phyloP scores from a whole-genome alignment of 1,140 invertebrate species.

The Neuroterus valhalla region DNA sequence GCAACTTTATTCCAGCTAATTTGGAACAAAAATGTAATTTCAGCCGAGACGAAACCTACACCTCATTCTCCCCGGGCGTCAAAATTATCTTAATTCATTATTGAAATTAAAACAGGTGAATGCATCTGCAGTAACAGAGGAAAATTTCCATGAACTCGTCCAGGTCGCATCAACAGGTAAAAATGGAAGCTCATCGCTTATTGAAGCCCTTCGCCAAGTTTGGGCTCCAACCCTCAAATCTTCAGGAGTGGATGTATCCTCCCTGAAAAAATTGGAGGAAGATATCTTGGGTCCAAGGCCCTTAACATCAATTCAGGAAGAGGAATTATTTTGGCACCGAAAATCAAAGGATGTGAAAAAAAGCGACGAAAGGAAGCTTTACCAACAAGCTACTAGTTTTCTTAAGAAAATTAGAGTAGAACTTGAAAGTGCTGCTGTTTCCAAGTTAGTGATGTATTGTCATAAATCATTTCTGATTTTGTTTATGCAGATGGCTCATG shows the following conservation, averaged over 20 bases:
- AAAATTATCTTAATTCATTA: conserved; percentile 27
- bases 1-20: no score
- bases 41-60: no score
- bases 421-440: conserved; percentile 63
- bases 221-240: conserved; percentile 66
- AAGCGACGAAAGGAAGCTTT: conserved; percentile 60
- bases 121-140: conserved; percentile 59
- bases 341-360: conserved; percentile 54
- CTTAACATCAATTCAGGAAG: conserved; percentile 58
- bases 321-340: conserved; percentile 64
- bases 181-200: conserved; percentile 55
- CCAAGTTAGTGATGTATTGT: conserved; percentile 53
- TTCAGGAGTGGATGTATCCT: conserved; percentile 56
- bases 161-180: conserved; percentile 66
- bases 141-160: conserved; percentile 70
- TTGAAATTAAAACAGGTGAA: conserved; percentile 53
- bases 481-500: no score
- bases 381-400: conserved; percentile 54
- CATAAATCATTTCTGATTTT: conserved; percentile 9
- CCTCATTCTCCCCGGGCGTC: no score
- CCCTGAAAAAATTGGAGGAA: conserved; percentile 65
- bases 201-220: conserved; percentile 68
- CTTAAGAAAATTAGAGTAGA: conserved; percentile 65
- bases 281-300: conserved; percentile 63
- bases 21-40: no score